Evolutionary conservation across 1,140 invertebrate genomes (phyloP).

Genomic region (Pinna nobilis): DNA sequence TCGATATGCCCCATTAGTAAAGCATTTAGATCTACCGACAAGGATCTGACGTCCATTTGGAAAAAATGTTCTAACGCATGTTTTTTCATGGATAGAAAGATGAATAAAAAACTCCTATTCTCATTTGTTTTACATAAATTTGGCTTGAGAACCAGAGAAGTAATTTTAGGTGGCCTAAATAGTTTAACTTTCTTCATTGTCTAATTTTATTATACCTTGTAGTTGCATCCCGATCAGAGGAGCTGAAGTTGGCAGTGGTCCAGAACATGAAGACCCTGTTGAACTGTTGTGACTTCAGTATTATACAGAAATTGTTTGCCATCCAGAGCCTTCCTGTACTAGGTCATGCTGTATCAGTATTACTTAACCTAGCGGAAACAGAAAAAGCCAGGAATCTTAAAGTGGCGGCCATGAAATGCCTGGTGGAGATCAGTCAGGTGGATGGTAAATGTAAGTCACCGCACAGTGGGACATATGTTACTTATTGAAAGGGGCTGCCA

Average conservation of each 20-base stretch:
- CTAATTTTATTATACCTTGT: slow-evolving; percentile 33
- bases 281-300: slow-evolving; percentile 50
- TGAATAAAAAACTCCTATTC: too few relatives aligned
- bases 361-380: slow-evolving; percentile 59
- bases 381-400: slow-evolving; percentile 55
- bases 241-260: slow-evolving; percentile 59
- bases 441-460: slow-evolving; percentile 59
- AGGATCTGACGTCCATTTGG: too few relatives aligned
- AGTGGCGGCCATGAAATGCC: slow-evolving; percentile 54
- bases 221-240: slow-evolving; percentile 53
- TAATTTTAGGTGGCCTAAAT: too few relatives aligned
- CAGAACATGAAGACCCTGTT: slow-evolving; percentile 49
- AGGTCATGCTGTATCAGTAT: slow-evolving; percentile 60
- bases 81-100: too few relatives aligned
- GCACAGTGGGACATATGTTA: too few relatives aligned
- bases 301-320: slow-evolving; percentile 53
- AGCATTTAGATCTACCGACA: too few relatives aligned
- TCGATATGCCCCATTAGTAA: too few relatives aligned
- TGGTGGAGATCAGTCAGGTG: slow-evolving; percentile 53
- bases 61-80: too few relatives aligned
- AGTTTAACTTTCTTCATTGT: too few relatives aligned
- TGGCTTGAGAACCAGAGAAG: too few relatives aligned
- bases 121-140: too few relatives aligned
- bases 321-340: slow-evolving; percentile 56
- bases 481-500: too few relatives aligned